Percentiles rank a stretch among this genome's conserved stretches.
These are phyloP conservation scores for Falco peregrinus DNA, from an alignment of 2,797 vertebrate genomes.

Conservation along the genomic window DNA sequence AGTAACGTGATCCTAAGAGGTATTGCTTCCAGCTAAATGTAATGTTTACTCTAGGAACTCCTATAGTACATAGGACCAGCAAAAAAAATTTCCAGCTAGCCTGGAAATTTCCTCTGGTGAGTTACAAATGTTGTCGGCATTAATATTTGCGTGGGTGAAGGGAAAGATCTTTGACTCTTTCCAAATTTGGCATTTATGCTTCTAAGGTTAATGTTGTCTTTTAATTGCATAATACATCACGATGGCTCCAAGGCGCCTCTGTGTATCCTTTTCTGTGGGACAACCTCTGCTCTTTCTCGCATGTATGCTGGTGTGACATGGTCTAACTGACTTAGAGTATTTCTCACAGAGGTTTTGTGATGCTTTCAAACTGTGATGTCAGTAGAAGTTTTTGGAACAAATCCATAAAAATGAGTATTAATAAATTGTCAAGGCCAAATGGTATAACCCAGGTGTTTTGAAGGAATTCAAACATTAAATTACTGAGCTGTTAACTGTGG, in stretches of 20 bases:
- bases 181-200: background rate
- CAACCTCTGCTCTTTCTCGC: accelerated
- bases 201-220: background rate
- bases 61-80: background rate
- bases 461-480: background rate
- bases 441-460: background rate
- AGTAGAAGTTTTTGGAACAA: background rate
- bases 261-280: background rate
- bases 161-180: background rate
- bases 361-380: background rate
- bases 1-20: background rate
- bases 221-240: background rate
- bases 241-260: background rate
- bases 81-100: background rate
- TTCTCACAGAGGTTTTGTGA: background rate
- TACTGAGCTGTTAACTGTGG: background rate
- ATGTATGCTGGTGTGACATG: background rate
- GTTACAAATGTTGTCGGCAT: background rate
- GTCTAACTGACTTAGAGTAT: background rate
- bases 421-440: background rate
- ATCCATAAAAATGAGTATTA: background rate
- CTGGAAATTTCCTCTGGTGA: background rate
- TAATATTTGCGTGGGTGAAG: background rate
- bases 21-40: background rate
- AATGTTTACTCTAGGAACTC: background rate